Conservation (phyloP, 2,888 invertebrate genomes). For the Taenaris catops region DNA sequence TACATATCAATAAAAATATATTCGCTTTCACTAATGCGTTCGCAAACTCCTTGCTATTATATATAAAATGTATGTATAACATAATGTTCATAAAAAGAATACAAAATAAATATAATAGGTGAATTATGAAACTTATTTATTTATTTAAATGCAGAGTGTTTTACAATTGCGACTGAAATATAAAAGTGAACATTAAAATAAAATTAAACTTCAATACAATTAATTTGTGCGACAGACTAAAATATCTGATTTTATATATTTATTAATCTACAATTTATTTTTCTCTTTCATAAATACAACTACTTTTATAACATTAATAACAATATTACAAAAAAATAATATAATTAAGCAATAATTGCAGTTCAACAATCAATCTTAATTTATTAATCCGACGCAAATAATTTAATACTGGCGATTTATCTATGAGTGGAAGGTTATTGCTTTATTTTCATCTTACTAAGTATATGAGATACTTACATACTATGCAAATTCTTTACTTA, state of each 20-base stretch:
- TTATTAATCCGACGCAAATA: constrained; percentile 21
- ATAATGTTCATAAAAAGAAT: no score
- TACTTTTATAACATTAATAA: constrained; percentile 14
- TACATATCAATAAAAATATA: no score
- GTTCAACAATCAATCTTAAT: constrained; percentile 14
- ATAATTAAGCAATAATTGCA: constrained; percentile 10
- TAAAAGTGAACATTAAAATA: no score
- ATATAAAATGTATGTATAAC: no score
- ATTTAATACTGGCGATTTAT: constrained; percentile 55
- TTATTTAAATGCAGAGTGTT: no score
- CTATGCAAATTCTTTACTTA: constrained; percentile 36
- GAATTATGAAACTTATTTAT: no score
- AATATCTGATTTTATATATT: not conserved
- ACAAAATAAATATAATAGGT: no score
- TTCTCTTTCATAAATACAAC: constrained; percentile 5
- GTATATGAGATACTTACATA: constrained; percentile 24
- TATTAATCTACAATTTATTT: not conserved
- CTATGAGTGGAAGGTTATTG: constrained; percentile 62
- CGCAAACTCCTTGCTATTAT: no score
- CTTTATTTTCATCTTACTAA: constrained; percentile 43
- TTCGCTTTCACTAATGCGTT: no score
- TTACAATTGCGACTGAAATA: no score
- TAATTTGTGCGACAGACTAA: constrained; percentile 4
- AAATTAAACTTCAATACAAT: no score
- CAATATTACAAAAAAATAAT: constrained; percentile 17